Percentiles rank a stretch among this genome's conserved stretches.
phyloP scores from a whole-genome alignment of 2,113 vertebrate species.

The Neomonachus schauinslandi region DNA sequence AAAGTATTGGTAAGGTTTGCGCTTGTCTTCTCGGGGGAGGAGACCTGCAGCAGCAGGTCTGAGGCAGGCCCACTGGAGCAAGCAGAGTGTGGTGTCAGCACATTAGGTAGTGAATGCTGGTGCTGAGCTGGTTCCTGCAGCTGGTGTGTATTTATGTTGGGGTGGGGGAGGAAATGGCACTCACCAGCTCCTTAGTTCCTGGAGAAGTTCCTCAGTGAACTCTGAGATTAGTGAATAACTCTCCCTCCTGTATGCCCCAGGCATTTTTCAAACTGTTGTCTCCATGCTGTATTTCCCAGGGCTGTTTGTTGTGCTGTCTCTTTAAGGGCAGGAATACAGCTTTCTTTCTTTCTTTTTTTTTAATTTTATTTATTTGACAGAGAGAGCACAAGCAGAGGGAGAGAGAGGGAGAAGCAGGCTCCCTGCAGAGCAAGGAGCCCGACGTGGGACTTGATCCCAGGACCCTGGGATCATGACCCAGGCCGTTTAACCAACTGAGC shows the following conservation, averaged over 20 bases:
- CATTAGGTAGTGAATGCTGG: neutral
- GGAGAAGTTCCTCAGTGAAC: neutral
- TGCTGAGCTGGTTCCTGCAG: neutral
- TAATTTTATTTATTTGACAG: too few relatives aligned
- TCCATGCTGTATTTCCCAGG: neutral
- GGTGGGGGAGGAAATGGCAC: neutral
- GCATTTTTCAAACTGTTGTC: neutral
- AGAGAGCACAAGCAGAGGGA: too few relatives aligned
- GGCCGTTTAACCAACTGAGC: too few relatives aligned
- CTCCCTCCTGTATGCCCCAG: neutral
- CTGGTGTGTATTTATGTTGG: neutral
- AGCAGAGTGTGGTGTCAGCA: neutral
- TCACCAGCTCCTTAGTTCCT: neutral
- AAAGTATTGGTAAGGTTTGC: neutral
- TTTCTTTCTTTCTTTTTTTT: neutral
- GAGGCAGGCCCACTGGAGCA: neutral
- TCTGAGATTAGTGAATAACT: neutral
- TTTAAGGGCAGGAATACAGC: neutral
- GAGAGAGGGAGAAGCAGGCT: too few relatives aligned
- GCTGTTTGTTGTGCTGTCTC: neutral
- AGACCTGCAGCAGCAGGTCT: neutral
- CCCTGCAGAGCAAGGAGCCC: too few relatives aligned
- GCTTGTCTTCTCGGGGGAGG: neutral
- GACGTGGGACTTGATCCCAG: too few relatives aligned
- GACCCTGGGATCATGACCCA: too few relatives aligned